Evolutionary conservation across 2,797 vertebrate species (phyloP), one percentile per base, ranked within the genome.

Genomic region (Miichthys miiuy): DNA sequence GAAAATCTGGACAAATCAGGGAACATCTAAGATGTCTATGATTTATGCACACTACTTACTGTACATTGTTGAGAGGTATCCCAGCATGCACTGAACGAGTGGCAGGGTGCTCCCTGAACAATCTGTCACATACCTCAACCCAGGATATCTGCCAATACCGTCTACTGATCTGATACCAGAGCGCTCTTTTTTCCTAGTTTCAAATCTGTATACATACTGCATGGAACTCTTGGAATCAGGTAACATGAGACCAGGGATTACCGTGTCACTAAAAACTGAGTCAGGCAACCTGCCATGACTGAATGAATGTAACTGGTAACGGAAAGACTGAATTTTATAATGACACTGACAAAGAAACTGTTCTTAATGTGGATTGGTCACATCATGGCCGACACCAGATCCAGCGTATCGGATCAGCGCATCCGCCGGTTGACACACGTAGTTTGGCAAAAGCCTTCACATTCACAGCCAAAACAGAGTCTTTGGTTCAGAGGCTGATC

Each of bases 301-400:
- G 21, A 13, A 44, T 25, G 41, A 55, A 8, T 56, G 6, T 16
- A 16, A 34, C 41, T 16, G 41, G 4, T 42, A 14, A 8, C 5
- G 12, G 27, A 14, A 14, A 34, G 18, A 10, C 18, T 41, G 21
- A 25, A 21, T 57, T 17, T 34, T 17, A 27, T 2, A 21, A n/a
- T 16, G 12, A 16, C 13, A 16, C 3, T 47, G 44, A 50, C 44
- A 70, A 48, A 58, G 44, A 38, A 18, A 50, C 20, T 21, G 14
- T 34, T 70, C 52, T 34, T 34, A 4, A 47, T 48, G 27, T 48
- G 68, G 52, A 69, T 38, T 12, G 44, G 42, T 70, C 25, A 34
- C 44, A 3, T 48, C 57, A 50, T 8, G 16, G 56, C 44, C 3
- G 3, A 52, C 9, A 44, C 17, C 58, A 52, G 17, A 62, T 51